phyloP scores from a whole-genome alignment of 2,797 vertebrate species.

The Hemibagrus guttatus region DNA sequence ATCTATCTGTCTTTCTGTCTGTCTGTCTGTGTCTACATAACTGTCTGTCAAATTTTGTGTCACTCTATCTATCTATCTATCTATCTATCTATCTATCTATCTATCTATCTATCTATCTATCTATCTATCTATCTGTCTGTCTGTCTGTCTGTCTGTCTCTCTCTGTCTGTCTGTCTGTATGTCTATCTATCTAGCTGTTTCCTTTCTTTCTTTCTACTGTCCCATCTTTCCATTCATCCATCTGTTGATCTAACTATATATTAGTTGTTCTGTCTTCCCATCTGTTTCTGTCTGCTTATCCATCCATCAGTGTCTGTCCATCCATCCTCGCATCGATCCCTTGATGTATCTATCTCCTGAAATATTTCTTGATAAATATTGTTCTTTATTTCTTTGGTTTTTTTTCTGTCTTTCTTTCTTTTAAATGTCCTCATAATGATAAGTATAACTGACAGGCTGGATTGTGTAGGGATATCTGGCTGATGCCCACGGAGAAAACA shows the following conservation, averaged over 20 bases:
- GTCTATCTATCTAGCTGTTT: background rate
- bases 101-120: background rate
- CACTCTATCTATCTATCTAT: background rate
- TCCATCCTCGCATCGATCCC: background rate
- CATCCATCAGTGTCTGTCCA: slow-evolving; percentile 6
- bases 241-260: background rate
- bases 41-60: background rate
- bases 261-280: background rate
- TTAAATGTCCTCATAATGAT: background rate
- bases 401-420: background rate
- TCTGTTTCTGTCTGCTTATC: background rate
- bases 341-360: background rate
- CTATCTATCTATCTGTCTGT: background rate
- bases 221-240: background rate
- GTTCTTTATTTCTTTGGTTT: background rate
- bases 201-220: background rate
- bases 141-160: background rate
- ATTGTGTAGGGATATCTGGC: background rate
- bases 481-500: background rate
- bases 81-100: background rate
- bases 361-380: background rate
- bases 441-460: background rate
- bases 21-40: background rate
- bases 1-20: background rate
- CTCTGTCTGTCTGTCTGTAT: background rate